A percentile compares a stretch with the other conserved stretches of the same genome.
Evolutionary conservation across 2,113 vertebrate species (phyloP).

Genomic region (Boulengeromyrus knoepffleri): DNA sequence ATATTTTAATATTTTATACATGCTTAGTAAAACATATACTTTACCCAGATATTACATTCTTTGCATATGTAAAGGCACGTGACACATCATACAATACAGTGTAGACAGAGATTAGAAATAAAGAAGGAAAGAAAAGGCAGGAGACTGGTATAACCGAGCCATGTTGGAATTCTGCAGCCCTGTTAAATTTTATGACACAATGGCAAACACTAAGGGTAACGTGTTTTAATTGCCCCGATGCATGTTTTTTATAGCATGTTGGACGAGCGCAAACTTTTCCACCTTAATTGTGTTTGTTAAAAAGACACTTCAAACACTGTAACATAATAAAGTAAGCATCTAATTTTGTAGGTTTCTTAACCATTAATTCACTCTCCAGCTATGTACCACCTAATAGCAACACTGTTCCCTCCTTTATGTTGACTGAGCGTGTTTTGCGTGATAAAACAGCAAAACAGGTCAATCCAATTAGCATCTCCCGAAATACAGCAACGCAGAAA

Average conservation of each 20-base stretch:
- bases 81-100: background rate
- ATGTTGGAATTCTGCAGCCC: constrained; percentile 47
- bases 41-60: background rate
- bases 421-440: constrained; percentile 28
- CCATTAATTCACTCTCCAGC: constrained; percentile 16
- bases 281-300: constrained; percentile 62
- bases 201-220: constrained; percentile 58
- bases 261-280: constrained; percentile 44
- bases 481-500: constrained; percentile 32
- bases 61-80: background rate
- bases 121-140: constrained; percentile 9
- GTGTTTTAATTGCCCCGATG: constrained; percentile 62
- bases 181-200: constrained; percentile 59
- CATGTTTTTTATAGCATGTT: constrained; percentile 47
- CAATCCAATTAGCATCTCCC: constrained; percentile 56
- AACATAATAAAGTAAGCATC: constrained; percentile 49
- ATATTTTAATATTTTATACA: background rate
- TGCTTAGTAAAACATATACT: background rate
- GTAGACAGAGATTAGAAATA: background rate
- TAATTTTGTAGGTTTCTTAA: constrained; percentile 33
- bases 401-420: constrained; percentile 35
- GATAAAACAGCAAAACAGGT: constrained; percentile 48
- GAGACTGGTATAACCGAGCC: constrained; percentile 40
- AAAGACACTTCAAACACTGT: constrained; percentile 56
- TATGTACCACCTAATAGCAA: constrained; percentile 7